Evolutionary conservation across 2,888 invertebrate species (phyloP).

Genomic region (Trichopria drosophilae): DNA sequence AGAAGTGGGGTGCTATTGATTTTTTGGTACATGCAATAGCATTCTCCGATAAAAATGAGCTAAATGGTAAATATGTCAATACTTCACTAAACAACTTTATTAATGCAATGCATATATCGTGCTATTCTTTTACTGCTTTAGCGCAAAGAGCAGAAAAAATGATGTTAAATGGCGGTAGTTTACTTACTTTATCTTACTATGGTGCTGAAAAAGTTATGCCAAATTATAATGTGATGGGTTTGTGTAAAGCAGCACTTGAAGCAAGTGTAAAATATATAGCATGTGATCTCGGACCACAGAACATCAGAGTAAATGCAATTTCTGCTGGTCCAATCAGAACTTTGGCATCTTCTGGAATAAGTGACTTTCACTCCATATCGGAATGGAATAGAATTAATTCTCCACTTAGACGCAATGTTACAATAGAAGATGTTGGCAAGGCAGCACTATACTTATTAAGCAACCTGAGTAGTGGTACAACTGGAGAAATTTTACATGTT

Average conservation of each 20-base stretch:
- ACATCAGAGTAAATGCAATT: conserved; percentile 15
- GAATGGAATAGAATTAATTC: conserved; percentile 11
- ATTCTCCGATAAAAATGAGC: conserved; percentile 20
- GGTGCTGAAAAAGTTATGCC: conserved; percentile 23
- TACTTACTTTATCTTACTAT: conserved; percentile 18
- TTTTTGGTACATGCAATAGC: conserved; percentile 20
- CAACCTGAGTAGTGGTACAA: conserved; percentile 11
- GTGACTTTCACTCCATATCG: conserved; percentile 3
- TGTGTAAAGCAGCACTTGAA: conserved; percentile 19
- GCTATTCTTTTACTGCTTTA: conserved; percentile 19
- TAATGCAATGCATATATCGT: conserved; percentile 21
- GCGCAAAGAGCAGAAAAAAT: conserved; percentile 14
- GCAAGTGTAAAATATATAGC: conserved; percentile 23
- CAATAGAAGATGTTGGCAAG: conserved; percentile 10
- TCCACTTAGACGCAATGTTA: conserved; percentile 6
- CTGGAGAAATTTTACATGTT: conserved; percentile 15
- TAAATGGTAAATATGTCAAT: conserved; percentile 16
- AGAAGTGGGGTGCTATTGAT: conserved; percentile 21
- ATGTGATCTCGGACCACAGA: conserved; percentile 15
- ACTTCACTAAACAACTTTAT: conserved; percentile 14
- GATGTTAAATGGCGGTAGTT: conserved; percentile 15
- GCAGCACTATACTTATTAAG: conserved; percentile 11
- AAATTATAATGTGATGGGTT: conserved; percentile 23
- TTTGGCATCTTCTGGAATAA: background rate
- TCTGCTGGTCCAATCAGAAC: conserved; percentile 12